A percentile compares a stretch with the other conserved stretches of the same genome.
Conservation (phyloP, 2,113 vertebrate genomes). For the Pycnonotus jocosus region DNA sequence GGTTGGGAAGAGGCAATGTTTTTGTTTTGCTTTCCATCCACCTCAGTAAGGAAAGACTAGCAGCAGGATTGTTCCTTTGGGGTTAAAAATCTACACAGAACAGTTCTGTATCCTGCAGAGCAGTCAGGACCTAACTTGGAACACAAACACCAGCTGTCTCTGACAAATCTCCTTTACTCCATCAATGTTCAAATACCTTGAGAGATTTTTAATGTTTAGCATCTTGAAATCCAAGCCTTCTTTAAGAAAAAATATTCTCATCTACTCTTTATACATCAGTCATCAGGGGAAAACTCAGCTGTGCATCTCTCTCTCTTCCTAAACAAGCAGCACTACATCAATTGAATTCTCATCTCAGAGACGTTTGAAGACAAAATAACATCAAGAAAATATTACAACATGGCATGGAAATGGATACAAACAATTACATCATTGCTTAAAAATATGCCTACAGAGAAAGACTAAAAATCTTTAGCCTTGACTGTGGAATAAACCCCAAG, state of each 20-base stretch:
- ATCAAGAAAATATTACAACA: not conserved
- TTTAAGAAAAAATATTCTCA: not conserved
- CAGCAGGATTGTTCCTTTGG: not conserved
- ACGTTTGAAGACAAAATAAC: not conserved
- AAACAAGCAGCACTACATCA: not conserved
- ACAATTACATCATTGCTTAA: not conserved
- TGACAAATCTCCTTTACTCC: not conserved
- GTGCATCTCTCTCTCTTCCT: not conserved
- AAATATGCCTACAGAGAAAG: not conserved
- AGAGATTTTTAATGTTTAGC: not conserved
- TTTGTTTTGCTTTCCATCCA: not conserved
- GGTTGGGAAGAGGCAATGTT: accelerated
- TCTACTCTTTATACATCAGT: not conserved
- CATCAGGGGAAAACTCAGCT: not conserved
- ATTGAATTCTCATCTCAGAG: not conserved
- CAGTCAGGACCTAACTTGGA: not conserved
- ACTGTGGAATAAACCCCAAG: not conserved
- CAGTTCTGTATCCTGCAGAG: not conserved
- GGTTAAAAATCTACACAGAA: not conserved
- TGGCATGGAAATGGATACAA: not conserved
- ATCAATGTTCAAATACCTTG: not conserved
- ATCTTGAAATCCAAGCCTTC: not conserved
- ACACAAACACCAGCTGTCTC: not conserved
- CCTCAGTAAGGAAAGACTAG: not conserved
- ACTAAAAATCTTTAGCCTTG: not conserved